Base-by-base conservation (phyloP, 2,113 vertebrate species). In the Cyrtonyx montezumae region DNA sequence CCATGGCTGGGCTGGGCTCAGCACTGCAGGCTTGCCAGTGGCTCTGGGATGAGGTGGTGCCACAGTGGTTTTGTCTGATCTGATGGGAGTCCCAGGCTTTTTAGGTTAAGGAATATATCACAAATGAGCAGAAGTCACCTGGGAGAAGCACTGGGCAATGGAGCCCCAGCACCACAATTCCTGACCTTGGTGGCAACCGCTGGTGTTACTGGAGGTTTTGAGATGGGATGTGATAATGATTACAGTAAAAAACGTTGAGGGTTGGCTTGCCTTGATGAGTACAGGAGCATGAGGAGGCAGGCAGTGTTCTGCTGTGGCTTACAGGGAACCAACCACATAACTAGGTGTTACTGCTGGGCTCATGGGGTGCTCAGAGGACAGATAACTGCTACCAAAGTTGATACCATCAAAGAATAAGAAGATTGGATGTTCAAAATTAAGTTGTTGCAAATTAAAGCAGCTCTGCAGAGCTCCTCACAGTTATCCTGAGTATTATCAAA, bases 361-460 rank as follows among this genome's bases (percentile, higher is more conserved):
- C 1, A 2, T 9, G 78, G 87, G 16, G 43, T 2, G 1, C 74
- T 49, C 1, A 0, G 80, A 87, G 65, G 79, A 20, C 68, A 84
- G 87, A 94, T 40, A 92, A 51, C 79, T 15, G 79, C 77, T 91
- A 78, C 65, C 68, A 56, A 65, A 88, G 73, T 32, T 87, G 90
- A 93, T 91, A 59, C 43, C 70, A 93, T 90, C 91, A 78, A 87
- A 74, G 90, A 83, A 77, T 75, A 66, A 90, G 78, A 70, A 90
- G 77, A 93, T 56, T 80, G 88, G 73, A 23, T 91, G 83, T n/a
- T 80, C 68, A 8, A 91, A 82, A 79, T 93, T 94, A 95, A 92
- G 66, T 13, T 94, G 91, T 45, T 92, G 79, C 79, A 86, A 90
- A 88, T 86, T 80, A 86, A 89, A 91, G 58, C 42, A 78, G 82